Evolutionary conservation across 2,888 invertebrate genomes (phyloP).

Genomic region (Drosophila multiciliata): DNA sequence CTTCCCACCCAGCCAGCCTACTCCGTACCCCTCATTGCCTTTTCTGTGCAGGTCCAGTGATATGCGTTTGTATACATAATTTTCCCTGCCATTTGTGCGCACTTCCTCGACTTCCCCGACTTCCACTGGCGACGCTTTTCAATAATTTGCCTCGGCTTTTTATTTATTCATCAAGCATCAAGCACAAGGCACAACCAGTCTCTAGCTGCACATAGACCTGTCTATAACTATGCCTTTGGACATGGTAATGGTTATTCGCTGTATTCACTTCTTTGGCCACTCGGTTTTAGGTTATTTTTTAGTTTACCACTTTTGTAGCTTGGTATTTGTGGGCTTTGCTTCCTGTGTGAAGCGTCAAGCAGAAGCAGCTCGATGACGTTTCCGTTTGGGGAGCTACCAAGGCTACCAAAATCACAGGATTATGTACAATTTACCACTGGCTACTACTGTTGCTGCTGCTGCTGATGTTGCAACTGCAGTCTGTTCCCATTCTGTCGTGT

Average conservation of each 20-base stretch:
- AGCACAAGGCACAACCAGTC: constrained; percentile 42
- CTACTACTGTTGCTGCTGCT: neutral
- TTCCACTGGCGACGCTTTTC: constrained; percentile 54
- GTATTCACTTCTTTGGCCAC: constrained; percentile 1
- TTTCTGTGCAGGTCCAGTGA: neutral
- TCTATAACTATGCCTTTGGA: constrained; percentile 16
- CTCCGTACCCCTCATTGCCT: neutral
- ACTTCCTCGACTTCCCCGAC: constrained; percentile 63
- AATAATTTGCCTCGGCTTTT: constrained; percentile 55
- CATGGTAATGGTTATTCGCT: constrained; percentile 23
- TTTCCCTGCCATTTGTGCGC: constrained; percentile 57
- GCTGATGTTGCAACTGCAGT: constrained; percentile 18
- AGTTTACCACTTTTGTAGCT: constrained; percentile 38
- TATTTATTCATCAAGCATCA: constrained; percentile 65
- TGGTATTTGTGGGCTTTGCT: constrained; percentile 58
- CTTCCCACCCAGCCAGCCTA: neutral
- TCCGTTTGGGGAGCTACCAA: constrained; percentile 38
- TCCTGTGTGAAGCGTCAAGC: constrained; percentile 49
- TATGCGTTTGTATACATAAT: constrained; percentile 52
- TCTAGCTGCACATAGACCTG: constrained; percentile 38
- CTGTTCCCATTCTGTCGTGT: constrained; percentile 52
- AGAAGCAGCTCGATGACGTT: constrained; percentile 38
- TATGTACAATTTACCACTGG: constrained; percentile 2
- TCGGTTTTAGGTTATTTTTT: constrained; percentile 12
- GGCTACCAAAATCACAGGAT: constrained; percentile 19